phyloP scores from a whole-genome alignment of 2,888 invertebrate genomes.

The Melinopterus prodromus region DNA sequence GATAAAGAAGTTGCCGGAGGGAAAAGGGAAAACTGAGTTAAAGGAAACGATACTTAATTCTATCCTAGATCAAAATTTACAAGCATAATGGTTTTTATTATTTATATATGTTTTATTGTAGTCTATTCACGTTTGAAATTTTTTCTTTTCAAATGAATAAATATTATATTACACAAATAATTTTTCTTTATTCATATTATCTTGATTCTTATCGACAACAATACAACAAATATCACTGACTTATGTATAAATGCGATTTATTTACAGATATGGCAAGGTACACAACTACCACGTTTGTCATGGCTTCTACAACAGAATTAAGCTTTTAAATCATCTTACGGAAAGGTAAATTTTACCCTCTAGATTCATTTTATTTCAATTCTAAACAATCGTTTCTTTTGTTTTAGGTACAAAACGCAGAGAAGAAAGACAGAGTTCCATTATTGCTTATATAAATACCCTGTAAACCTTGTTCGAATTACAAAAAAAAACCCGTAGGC shows the following conservation, averaged over 20 bases:
- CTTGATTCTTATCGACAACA: too few species aligned
- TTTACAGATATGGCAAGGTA: not conserved
- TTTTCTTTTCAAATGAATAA: not conserved
- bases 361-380: not conserved
- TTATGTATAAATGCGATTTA: not conserved
- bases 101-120: not conserved
- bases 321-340: not conserved
- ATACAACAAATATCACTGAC: not conserved
- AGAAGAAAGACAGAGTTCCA: not conserved
- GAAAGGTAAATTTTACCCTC: not conserved
- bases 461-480: not conserved
- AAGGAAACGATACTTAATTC: not conserved
- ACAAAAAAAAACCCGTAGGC: not conserved
- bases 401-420: not conserved
- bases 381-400: not conserved
- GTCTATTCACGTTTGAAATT: not conserved
- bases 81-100: not conserved
- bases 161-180: too few species aligned
- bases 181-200: too few species aligned
- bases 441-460: not conserved
- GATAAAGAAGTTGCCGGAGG: not conserved
- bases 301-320: not conserved
- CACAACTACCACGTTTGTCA: not conserved
- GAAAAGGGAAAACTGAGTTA: not conserved
- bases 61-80: not conserved